Percentiles rank a stretch among this genome's conserved stretches.
Conservation (phyloP, 2,113 vertebrate genomes). For the Brachyistius frenatus region DNA sequence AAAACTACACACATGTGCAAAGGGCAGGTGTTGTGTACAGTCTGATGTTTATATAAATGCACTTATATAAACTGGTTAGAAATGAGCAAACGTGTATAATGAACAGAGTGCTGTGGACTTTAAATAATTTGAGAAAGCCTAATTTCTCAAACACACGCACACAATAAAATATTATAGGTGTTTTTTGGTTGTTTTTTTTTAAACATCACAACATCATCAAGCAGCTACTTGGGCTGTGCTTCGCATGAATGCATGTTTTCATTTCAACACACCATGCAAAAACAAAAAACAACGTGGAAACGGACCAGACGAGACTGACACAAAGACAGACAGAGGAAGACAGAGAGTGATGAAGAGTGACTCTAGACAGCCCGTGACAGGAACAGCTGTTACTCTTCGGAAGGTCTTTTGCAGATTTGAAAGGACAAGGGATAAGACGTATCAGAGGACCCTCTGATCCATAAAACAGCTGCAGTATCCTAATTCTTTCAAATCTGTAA, state of each 20-base stretch:
- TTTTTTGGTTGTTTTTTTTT: not conserved
- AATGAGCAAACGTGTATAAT: constrained; percentile 50
- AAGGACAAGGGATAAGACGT: constrained; percentile 50
- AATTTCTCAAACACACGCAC: constrained; percentile 14
- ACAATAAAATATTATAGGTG: constrained; percentile 7
- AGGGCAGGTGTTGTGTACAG: constrained; percentile 19
- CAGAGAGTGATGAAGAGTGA: constrained; percentile 37
- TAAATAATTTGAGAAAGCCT: not conserved
- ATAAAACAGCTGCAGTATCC: constrained; percentile 28
- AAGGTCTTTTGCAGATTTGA: constrained; percentile 67
- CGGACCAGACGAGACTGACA: constrained; percentile 38
- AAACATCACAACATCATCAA: constrained; percentile 13
- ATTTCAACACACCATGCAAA: constrained; percentile 56
- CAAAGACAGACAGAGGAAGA: constrained; percentile 37
- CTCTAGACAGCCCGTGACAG: constrained; percentile 58
- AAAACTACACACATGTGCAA: constrained; percentile 43
- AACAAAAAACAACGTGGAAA: constrained; percentile 39
- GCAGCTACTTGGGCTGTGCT: constrained; percentile 9
- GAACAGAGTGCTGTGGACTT: constrained; percentile 20
- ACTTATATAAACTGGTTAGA: constrained; percentile 56
- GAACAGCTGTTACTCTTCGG: constrained; percentile 60
- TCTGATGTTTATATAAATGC: constrained; percentile 30
- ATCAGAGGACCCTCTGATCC: constrained; percentile 41
- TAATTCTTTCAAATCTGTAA: constrained; percentile 68
- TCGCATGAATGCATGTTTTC: constrained; percentile 55